Conservation (phyloP, 1,140 invertebrate species). For the Adoxophyes honmai region DNA sequence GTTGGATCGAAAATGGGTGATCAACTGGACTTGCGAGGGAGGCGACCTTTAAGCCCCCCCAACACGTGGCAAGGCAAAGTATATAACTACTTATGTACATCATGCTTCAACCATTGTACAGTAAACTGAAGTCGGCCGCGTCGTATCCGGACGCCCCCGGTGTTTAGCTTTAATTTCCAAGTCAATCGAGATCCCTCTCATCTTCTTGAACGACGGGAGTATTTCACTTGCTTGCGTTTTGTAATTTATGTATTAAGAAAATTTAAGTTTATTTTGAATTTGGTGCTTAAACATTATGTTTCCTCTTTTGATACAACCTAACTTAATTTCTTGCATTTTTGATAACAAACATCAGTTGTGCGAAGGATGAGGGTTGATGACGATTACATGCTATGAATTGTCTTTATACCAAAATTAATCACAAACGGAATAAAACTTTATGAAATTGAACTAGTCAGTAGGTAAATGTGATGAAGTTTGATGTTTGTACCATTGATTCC, state of each 20-base stretch:
- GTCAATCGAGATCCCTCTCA: slow-evolving; percentile 3
- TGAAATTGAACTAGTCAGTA: too few relatives aligned
- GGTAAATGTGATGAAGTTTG: too few relatives aligned
- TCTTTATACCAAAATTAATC: too few relatives aligned
- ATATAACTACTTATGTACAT: slow-evolving; percentile 8
- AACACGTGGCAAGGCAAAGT: slow-evolving; percentile 19
- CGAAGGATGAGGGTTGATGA: too few relatives aligned
- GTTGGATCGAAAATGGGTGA: slow-evolving; percentile 5
- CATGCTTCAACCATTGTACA: neutral
- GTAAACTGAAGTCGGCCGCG: neutral
- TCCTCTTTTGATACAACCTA: too few relatives aligned
- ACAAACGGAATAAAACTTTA: too few relatives aligned
- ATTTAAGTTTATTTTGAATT: slow-evolving; percentile 8
- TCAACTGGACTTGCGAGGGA: neutral
- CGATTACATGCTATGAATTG: too few relatives aligned
- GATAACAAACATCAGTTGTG: too few relatives aligned
- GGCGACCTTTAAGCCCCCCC: slow-evolving; percentile 8
- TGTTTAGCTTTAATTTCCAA: slow-evolving; percentile 27
- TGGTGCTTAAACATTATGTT: neutral
- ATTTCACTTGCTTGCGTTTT: neutral
- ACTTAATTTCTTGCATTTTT: too few relatives aligned
- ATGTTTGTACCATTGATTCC: too few relatives aligned
- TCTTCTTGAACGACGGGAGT: slow-evolving; percentile 4
- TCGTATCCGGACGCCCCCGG: slow-evolving; percentile 2
- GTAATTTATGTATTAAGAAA: neutral